Evolutionary conservation across 2,113 vertebrate genomes (phyloP).

Genomic region (Pantherophis guttatus): DNA sequence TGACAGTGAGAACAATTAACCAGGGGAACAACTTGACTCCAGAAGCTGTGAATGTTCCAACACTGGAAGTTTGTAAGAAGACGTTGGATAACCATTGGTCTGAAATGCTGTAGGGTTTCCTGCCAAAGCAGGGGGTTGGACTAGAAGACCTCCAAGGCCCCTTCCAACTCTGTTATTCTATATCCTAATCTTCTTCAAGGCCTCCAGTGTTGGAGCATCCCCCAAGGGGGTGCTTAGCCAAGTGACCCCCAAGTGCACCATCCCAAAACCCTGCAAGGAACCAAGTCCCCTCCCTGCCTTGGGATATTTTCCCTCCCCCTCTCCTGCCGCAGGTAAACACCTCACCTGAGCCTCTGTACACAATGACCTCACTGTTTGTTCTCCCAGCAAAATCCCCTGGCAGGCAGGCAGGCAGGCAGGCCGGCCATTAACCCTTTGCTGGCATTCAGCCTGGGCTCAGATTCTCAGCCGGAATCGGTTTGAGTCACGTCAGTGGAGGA

Average conservation of each 20-base stretch:
- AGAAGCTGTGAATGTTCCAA: too few relatives aligned
- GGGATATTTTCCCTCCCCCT: not conserved
- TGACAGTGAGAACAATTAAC: too few relatives aligned
- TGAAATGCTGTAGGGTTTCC: too few relatives aligned
- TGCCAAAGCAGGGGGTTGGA: too few relatives aligned
- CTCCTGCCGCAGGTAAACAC: not conserved
- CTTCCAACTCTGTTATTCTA: too few relatives aligned
- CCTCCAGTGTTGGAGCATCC: not conserved
- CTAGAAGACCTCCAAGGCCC: too few relatives aligned
- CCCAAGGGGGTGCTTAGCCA: not conserved
- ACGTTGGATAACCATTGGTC: too few relatives aligned
- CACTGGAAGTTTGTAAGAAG: too few relatives aligned
- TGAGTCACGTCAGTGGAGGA: not conserved
- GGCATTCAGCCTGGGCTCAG: not conserved
- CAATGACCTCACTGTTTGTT: constrained; percentile 2
- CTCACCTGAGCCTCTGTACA: not conserved
- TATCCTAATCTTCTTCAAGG: not conserved
- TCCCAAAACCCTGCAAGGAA: not conserved
- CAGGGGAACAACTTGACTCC: too few relatives aligned
- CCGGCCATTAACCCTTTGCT: not conserved
- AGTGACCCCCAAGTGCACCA: not conserved
- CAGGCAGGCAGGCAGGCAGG: not conserved
- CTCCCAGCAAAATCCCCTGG: not conserved
- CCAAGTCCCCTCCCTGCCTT: not conserved
- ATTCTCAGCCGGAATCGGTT: not conserved